Base-by-base conservation (phyloP, 2,797 vertebrate genomes). In the Miichthys miiuy region DNA sequence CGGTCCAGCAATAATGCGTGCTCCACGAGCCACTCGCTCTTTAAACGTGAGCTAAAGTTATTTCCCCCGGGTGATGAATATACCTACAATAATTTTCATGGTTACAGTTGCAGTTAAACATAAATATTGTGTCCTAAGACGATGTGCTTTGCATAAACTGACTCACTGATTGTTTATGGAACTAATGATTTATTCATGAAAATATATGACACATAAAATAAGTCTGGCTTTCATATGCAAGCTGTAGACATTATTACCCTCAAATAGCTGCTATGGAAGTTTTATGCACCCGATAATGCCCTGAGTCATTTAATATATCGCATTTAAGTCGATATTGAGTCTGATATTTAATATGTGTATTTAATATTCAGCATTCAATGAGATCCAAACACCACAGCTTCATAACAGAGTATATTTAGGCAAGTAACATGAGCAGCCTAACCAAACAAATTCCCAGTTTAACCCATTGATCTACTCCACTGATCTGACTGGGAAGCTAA, bases 1-100 rank as follows among this genome's bases (percentile, higher is more conserved):
- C n/a, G n/a, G 65, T 79, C 54, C 17, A 30, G 57, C 77, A 61
- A 69, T 74, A 77, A 79, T 47, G 72, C 86, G 75, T 79, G 72
- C 87, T 83, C 55, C 69, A 62, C 56, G 38, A 79, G 58, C 44
- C 54, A 17, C 14, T 57, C 5, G 10, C 46, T 75, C 58, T 56
- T 64, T 62, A 72, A 79, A 72, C 30, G 17, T 67, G 50, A 80
- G 46, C 51, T 44, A 23, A 62, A 50, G 61, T 68, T 67, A 30
- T 54, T 74, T 47, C 61, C 55, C 56, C 64, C 41, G 17, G 56
- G 68, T 76, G 68, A 73, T 16, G 25, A 48, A 79, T 74, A 55
- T 30, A 47, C 41, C 23, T 46, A 21, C 17, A n/a, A 38, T 76
- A 7, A 27, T 70, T 80, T 57, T 54, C 52, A 58, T 48, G 44